Evolutionary conservation across 1,140 invertebrate species (phyloP).

Genomic region (Cherax quadricarinatus): DNA sequence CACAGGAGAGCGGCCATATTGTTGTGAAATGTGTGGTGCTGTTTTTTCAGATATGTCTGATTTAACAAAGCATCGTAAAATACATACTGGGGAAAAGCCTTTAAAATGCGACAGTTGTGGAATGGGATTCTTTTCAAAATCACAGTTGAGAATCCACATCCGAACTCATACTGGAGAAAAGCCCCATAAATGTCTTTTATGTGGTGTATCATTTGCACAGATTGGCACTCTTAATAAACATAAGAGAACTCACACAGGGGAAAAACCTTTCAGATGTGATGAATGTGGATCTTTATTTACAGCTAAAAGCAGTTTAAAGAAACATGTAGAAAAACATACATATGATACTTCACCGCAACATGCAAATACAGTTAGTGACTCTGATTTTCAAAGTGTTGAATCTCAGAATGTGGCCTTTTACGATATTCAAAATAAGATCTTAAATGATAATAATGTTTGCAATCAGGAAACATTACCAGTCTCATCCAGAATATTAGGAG

Average conservation of each 20-base stretch:
- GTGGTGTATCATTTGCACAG: conserved; percentile 24
- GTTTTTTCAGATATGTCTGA: conserved; percentile 39
- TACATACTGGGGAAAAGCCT: conserved; percentile 33
- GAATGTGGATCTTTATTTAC: conserved; percentile 22
- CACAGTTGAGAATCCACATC: conserved; percentile 41
- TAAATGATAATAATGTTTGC: neutral
- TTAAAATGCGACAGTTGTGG: conserved; percentile 41
- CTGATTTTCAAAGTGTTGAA: neutral
- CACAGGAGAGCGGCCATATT: conserved; percentile 33
- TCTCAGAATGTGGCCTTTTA: neutral
- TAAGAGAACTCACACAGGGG: conserved; percentile 39
- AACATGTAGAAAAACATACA: conserved; percentile 26
- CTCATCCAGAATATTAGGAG: neutral
- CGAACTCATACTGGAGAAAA: conserved; percentile 44
- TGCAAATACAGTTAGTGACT: neutral
- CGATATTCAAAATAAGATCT: neutral
- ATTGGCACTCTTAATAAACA: conserved; percentile 40
- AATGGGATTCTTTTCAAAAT: conserved; percentile 38
- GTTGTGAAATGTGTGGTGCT: conserved; percentile 27
- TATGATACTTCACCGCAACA: neutral
- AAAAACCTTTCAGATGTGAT: conserved; percentile 48
- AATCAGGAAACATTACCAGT: conserved; percentile 1
- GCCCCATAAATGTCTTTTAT: conserved; percentile 13
- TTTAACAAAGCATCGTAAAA: conserved; percentile 34
- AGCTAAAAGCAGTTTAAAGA: conserved; percentile 34